A percentile compares a stretch with the other conserved stretches of the same genome.
Conservation (phyloP, 2,113 vertebrate genomes). For the Sturnira hondurensis region DNA sequence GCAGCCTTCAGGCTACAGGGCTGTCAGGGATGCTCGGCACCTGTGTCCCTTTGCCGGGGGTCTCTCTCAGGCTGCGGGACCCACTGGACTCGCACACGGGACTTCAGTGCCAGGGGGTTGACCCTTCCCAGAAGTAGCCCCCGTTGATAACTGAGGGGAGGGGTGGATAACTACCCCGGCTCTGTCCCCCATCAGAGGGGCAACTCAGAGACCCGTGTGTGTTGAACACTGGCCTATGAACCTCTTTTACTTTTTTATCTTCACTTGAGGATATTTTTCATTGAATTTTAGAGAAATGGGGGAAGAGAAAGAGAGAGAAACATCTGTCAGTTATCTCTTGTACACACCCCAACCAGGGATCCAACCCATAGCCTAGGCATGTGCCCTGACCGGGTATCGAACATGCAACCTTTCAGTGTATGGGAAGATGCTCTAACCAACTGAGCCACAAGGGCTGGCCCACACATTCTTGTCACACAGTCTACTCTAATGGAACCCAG, state of each 20-base stretch:
- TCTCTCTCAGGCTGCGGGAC: not conserved
- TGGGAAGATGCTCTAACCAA: too few relatives aligned
- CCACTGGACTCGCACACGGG: not conserved
- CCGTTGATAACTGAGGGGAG: not conserved
- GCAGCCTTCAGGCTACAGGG: not conserved
- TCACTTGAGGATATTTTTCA: too few relatives aligned
- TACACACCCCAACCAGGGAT: too few relatives aligned
- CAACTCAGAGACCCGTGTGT: fast-evolving
- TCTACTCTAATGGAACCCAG: not conserved
- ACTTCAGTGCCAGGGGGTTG: not conserved
- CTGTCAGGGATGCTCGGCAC: too few relatives aligned
- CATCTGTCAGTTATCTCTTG: too few relatives aligned
- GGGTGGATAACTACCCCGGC: not conserved
- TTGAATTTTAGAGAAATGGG: too few relatives aligned
- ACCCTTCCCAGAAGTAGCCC: not conserved
- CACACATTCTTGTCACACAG: not conserved
- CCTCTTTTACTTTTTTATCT: too few relatives aligned
- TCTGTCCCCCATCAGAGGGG: fast-evolving
- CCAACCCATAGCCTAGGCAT: too few relatives aligned
- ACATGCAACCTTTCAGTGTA: too few relatives aligned
- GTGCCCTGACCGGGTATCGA: too few relatives aligned
- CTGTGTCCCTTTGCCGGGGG: not conserved
- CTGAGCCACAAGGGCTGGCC: too few relatives aligned
- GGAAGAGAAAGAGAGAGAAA: too few relatives aligned
- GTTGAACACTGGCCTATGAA: fast-evolving